Conservation (phyloP, 2,888 invertebrate species). For the Acanthosepion lycidas region DNA sequence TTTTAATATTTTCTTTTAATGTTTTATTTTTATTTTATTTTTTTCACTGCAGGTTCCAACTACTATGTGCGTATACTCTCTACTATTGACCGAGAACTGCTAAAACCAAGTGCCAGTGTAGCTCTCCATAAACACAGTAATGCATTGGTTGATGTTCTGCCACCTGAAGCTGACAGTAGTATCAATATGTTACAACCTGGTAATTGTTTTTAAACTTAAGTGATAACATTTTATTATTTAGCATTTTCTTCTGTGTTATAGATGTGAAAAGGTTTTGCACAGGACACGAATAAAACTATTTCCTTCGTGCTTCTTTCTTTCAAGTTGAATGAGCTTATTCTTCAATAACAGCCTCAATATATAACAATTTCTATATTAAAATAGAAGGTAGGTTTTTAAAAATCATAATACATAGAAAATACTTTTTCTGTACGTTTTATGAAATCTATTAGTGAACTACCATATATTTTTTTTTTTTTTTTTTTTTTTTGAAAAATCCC, state of each 20-base stretch:
- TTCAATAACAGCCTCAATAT: background rate
- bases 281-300: background rate
- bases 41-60: conserved; percentile 85
- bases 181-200: conserved; percentile 98
- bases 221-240: background rate
- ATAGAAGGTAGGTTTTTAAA: too few relatives aligned
- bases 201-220: conserved; percentile 71
- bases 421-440: too few relatives aligned
- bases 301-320: background rate
- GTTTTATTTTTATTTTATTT: background rate
- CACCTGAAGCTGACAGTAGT: conserved; percentile 98
- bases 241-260: background rate
- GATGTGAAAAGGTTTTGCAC: background rate
- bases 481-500: too few relatives aligned
- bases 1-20: background rate
- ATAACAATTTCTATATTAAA: too few relatives aligned
- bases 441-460: too few relatives aligned
- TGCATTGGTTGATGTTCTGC: conserved; percentile 98
- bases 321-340: background rate
- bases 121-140: conserved; percentile 99
- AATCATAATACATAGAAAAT: too few relatives aligned
- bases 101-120: conserved; percentile 98
- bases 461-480: too few relatives aligned
- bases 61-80: conserved; percentile 99
- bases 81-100: conserved; percentile 95